Evolutionary conservation across 2,113 vertebrate genomes (phyloP), one percentile per base, ranked within the genome.

Genomic region (Miniopterus natalensis): DNA sequence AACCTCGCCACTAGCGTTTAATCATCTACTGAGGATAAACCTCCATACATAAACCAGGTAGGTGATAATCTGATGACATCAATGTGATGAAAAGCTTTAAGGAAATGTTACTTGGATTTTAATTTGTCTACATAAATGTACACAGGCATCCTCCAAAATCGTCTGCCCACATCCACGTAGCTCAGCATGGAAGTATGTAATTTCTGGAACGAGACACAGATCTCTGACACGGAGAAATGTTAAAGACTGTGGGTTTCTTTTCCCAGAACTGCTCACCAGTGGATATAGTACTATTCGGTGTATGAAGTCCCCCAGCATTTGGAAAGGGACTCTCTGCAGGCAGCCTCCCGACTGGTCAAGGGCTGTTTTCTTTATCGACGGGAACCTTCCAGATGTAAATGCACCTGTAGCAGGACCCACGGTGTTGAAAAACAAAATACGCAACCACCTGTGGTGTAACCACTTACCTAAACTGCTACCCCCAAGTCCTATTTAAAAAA

Each of bases 361-460:
- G 68, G 18, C 42, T 92, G 84, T 95, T 95, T 84, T 18, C 83
- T 80, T 92, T 84, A 87, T 94, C 93, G 31, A 90, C 51, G 18
- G 49, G 53, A 92, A 25, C 13, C 84, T 94, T 88, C 51, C 74
- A 90, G 57, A 73, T 83, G 61, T 85, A 65, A 63, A 87, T 70
- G 13, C 15, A 83, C 49, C 84, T 80, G 73, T 63, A 51, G 47
- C 14, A 96, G 73, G 59, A 92, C 8, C 68, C 31, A 81, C 29
- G n/a, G 31, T 40, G 51, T 45, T 90, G 77, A 93, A 95, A 94
- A 95, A 57, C 49, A 88, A 94, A 95, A 59, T 66, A 71, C 90
- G 51, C 84, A 86, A 83, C 36, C 84, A 92, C 15, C 45, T 90
- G 45, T n/a, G 42, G 4, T 45, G 68, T 47, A 81, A 85, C 3